Evolutionary conservation across 2,888 invertebrate genomes (phyloP), one percentile per base, ranked within the genome.

Genomic region (Hoplodrina blanda): DNA sequence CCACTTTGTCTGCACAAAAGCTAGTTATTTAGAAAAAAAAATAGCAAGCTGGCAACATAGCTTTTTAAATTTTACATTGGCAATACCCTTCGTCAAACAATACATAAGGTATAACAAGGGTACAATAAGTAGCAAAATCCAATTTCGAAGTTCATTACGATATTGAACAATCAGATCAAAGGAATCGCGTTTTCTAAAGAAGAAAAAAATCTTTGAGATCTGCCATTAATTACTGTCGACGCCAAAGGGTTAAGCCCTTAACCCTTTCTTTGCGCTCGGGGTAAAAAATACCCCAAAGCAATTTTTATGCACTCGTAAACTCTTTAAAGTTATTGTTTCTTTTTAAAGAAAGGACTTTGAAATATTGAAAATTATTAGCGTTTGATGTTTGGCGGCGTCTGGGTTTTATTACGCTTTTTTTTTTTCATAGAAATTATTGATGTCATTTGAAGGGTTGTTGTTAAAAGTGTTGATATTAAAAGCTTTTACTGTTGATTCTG

Each of bases 271-370:
- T 79, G 82, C 79, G 73, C 73, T 66, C 62, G 69, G 84, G 87
- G 89, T 84, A 87, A 91, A 91, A 91, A 92, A 92, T 90, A 89
- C 92, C 92, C 83, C 75, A 61, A 84, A 90, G 93, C 90, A 85
- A 91, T 93, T 94, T 93, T 93, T 88, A 91, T 91, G 91, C 93
- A 90, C 91, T 90, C 89, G 83, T 89, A 91, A 91, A 91, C 92
- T 91, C 91, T 93, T 92, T 87, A 89, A 91, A 94, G 89, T 93
- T 93, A 95, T 95, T 95, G 95, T 95, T 95, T 94, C 92, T 92
- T 92, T 94, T 92, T 89, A 86, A 88, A 85, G 85, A 88, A 76
- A 83, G 82, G 93, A 92, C 95, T 92, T 92, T 94, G 95, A 95
- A 91, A 92, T 94, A 95, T 95, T 90, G 85, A 89, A 89, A 90